Evolutionary conservation across 2,888 invertebrate species (phyloP).

Genomic region (Coenonympha arcania): DNA sequence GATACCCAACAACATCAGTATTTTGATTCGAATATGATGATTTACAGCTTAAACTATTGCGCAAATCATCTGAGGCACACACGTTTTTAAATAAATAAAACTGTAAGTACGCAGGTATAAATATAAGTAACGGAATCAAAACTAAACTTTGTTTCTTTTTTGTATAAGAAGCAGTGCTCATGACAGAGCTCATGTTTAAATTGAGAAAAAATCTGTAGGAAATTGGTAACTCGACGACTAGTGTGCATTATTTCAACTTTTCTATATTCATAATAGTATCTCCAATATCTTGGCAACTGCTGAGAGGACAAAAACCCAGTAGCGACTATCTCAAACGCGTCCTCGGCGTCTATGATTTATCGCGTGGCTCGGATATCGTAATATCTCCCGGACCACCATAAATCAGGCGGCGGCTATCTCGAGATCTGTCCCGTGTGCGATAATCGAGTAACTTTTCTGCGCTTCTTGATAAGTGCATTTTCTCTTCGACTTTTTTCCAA

Average conservation of each 20-base stretch:
- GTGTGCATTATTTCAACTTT: conserved; percentile 20
- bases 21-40: too few species aligned
- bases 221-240: too few species aligned
- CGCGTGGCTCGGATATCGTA: conserved; percentile 42
- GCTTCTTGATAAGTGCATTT: conserved; percentile 6
- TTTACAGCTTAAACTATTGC: too few species aligned
- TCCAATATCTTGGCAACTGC: conserved; percentile 17
- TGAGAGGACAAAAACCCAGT: conserved; percentile 37
- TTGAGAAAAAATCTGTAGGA: too few species aligned
- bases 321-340: conserved; percentile 37
- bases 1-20: too few species aligned
- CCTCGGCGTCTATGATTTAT: conserved; percentile 49
- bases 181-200: too few species aligned
- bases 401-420: conserved; percentile 28
- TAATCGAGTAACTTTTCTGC: conserved; percentile 18
- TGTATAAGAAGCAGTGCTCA: too few species aligned
- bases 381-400: conserved; percentile 41
- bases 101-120: too few species aligned
- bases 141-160: too few species aligned
- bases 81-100: too few species aligned
- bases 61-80: too few species aligned
- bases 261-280: conserved; percentile 7
- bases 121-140: too few species aligned
- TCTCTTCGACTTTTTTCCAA: not conserved
- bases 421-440: conserved; percentile 14